Evolutionary conservation across 2,888 invertebrate genomes (phyloP).

Genomic region (Athetis lepigone): DNA sequence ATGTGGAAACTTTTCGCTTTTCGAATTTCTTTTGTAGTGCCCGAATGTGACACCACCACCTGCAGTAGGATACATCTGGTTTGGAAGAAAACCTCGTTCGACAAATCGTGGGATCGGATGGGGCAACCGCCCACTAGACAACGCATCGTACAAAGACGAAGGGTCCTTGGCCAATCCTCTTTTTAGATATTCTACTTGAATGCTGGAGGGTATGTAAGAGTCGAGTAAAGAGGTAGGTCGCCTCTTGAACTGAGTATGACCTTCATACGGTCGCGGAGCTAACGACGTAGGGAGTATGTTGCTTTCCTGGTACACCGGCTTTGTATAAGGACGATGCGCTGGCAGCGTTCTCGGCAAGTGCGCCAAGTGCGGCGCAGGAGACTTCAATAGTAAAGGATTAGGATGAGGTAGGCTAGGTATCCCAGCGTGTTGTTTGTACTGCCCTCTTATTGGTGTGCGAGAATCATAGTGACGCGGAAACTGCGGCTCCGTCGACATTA

Average conservation of each 20-base stretch:
- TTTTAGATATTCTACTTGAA: conserved; percentile 87
- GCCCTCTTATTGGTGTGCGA: conserved; percentile 76
- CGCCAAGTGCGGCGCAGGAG: conserved; percentile 77
- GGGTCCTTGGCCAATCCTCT: conserved; percentile 85
- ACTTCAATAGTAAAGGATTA: conserved; percentile 78
- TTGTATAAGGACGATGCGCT: conserved; percentile 78
- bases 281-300: conserved; percentile 68
- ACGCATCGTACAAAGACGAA: conserved; percentile 81
- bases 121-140: conserved; percentile 78
- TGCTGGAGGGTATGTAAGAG: conserved; percentile 91
- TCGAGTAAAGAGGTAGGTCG: conserved; percentile 89
- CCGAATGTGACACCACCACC: conserved; percentile 84
- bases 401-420: conserved; percentile 81
- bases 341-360: conserved; percentile 85
- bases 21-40: conserved; percentile 85
- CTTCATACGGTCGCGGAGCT: conserved; percentile 73
- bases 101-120: conserved; percentile 76
- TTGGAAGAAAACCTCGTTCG: conserved; percentile 87
- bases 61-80: conserved; percentile 87
- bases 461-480: conserved; percentile 81
- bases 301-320: conserved; percentile 78
- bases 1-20: conserved; percentile 72
- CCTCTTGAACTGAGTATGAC: conserved; percentile 74
- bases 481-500: conserved; percentile 69
- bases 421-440: conserved; percentile 64